A percentile compares a stretch with the other conserved stretches of the same genome.
phyloP scores from a whole-genome alignment of 2,797 vertebrate species.

The Adelosebastes latens region DNA sequence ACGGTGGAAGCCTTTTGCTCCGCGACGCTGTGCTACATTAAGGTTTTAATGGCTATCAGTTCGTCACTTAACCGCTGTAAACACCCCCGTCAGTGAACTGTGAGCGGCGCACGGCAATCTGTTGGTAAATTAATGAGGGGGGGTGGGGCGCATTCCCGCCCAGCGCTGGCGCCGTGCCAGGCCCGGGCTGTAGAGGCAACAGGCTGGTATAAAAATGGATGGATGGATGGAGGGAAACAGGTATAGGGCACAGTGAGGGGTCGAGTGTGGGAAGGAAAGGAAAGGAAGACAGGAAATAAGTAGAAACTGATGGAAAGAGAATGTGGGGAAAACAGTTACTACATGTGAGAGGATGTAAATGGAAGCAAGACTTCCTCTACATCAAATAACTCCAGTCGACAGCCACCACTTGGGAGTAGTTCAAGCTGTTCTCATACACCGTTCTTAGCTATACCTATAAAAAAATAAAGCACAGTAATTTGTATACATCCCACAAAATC shows the following conservation, averaged over 20 bases:
- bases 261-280: neutral
- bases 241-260: neutral
- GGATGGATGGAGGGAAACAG: neutral
- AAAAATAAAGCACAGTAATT: too few species aligned
- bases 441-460: neutral
- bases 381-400: conserved; percentile 4
- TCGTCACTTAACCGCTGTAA: conserved; percentile 80
- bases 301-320: neutral
- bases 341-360: conserved; percentile 53
- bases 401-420: neutral
- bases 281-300: neutral
- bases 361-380: neutral
- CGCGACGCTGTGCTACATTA: conserved; percentile 73
- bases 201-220: conserved; percentile 66
- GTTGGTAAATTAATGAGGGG: conserved; percentile 84
- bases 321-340: neutral
- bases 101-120: conserved; percentile 78
- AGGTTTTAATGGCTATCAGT: conserved; percentile 78
- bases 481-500: too few species aligned
- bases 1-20: conserved; percentile 52
- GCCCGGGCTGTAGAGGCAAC: conserved; percentile 64
- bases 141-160: conserved; percentile 15
- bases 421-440: neutral
- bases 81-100: conserved; percentile 76
- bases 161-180: conserved; percentile 84